Conservation (phyloP, 2,113 vertebrate genomes). For the Leuciscus idus region DNA sequence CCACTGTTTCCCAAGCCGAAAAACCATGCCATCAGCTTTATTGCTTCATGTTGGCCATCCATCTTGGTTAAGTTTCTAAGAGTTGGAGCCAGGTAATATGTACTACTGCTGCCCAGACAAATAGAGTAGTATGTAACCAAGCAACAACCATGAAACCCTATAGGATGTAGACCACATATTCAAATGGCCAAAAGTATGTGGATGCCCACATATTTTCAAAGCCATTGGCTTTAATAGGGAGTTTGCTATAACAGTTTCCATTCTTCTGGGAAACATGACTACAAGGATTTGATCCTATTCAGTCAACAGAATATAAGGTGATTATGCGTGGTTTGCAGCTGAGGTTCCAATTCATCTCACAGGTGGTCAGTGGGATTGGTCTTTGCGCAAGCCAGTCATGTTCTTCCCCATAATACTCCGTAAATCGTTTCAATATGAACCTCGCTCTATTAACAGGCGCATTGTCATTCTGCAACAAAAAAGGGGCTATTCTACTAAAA, state of each 20-base stretch:
- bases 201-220: constrained; percentile 11
- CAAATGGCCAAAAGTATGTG: not conserved
- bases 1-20: constrained; percentile 9
- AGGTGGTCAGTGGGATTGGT: not conserved
- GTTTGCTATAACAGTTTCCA: not conserved
- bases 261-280: not conserved
- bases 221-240: not conserved
- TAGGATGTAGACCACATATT: not conserved
- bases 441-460: not conserved
- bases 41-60: constrained; percentile 4
- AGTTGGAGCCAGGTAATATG: not conserved
- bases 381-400: not conserved
- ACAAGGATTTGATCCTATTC: not conserved
- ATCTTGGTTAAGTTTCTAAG: constrained; percentile 17
- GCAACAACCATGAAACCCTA: constrained; percentile 1
- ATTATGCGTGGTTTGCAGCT: not conserved
- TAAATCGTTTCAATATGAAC: not conserved
- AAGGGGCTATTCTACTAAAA: not conserved
- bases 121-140: constrained; percentile 1
- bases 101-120: not conserved
- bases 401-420: not conserved
- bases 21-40: not conserved
- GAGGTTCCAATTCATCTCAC: not conserved
- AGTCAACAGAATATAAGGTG: not conserved
- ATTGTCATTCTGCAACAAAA: too few relatives aligned